These are phyloP conservation scores for Kryptolebias marmoratus DNA, from an alignment of 2,113 vertebrate genomes.

Conservation along the genomic window DNA sequence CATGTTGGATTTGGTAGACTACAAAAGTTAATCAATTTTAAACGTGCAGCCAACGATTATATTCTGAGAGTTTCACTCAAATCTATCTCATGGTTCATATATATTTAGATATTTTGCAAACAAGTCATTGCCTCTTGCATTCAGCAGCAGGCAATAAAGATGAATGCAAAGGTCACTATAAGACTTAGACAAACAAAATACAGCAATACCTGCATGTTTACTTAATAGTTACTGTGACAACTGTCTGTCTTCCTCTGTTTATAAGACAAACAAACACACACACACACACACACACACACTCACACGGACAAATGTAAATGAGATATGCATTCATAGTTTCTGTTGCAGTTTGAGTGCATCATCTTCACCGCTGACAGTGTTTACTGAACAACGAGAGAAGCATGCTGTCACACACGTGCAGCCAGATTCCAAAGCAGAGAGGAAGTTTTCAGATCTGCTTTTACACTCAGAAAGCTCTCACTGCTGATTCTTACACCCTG, in stretches of 20 bases:
- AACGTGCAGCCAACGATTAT: too few species aligned
- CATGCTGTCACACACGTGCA: background rate
- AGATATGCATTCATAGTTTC: slow-evolving; percentile 34
- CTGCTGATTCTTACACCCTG: background rate
- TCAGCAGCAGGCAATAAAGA: too few species aligned
- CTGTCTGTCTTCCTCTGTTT: slow-evolving; percentile 6
- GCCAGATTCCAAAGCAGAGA: slow-evolving; percentile 3
- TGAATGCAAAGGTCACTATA: too few species aligned
- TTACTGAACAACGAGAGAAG: slow-evolving; percentile 26
- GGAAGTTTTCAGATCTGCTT: slow-evolving; percentile 52
- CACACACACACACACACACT: background rate
- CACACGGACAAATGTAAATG: background rate
- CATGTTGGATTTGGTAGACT: too few species aligned
- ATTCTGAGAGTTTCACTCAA: too few species aligned
- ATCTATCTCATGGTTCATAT: too few species aligned
- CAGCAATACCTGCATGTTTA: too few species aligned
- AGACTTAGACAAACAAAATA: too few species aligned
- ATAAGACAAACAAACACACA: background rate
- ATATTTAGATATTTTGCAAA: too few species aligned
- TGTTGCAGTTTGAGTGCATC: slow-evolving; percentile 35
- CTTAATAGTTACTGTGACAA: too few species aligned
- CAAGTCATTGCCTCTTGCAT: too few species aligned
- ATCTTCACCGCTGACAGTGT: slow-evolving; percentile 14
- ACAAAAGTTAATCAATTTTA: too few species aligned
- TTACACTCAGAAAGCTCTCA: slow-evolving; percentile 42